A percentile compares a stretch with the other conserved stretches of the same genome.
Evolutionary conservation across 1,140 invertebrate genomes (phyloP).

Genomic region (Leguminivora glycinivorella): DNA sequence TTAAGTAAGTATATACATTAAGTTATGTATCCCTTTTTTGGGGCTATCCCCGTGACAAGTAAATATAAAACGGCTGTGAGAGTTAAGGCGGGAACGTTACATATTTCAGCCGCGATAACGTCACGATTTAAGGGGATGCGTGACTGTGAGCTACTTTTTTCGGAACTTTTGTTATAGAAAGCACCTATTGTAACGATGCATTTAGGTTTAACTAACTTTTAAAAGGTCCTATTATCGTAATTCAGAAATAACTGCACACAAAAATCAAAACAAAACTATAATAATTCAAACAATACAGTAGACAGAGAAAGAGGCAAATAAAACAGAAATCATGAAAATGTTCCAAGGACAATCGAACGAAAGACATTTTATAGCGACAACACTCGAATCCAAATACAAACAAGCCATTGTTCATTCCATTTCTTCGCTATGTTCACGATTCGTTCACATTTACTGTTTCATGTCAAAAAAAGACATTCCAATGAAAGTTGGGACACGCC

Average conservation of each 20-base stretch:
- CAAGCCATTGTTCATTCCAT: slow-evolving; percentile 22
- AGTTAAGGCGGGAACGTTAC: slow-evolving; percentile 18
- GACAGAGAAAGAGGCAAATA: not conserved
- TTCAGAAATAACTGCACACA: not conserved
- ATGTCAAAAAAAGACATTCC: slow-evolving; percentile 45
- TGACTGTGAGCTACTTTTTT: slow-evolving; percentile 20
- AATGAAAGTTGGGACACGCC: slow-evolving; percentile 46
- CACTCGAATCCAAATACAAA: slow-evolving; percentile 20
- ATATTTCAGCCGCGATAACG: slow-evolving; percentile 31
- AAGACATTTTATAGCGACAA: slow-evolving; percentile 16
- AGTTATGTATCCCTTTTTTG: slow-evolving; percentile 13
- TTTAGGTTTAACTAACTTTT: not conserved
- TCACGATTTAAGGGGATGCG: slow-evolving; percentile 27
- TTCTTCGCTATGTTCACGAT: slow-evolving; percentile 9
- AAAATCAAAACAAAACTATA: not conserved
- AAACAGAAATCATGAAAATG: slow-evolving; percentile 1
- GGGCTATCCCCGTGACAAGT: slow-evolving; percentile 29
- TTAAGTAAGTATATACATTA: too few species aligned
- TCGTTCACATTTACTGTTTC: slow-evolving; percentile 30
- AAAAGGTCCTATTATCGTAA: not conserved
- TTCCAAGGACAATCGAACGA: slow-evolving; percentile 20
- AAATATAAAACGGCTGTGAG: slow-evolving; percentile 28
- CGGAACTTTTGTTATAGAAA: not conserved
- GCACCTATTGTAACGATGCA: not conserved
- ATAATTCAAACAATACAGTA: not conserved